phyloP scores from a whole-genome alignment of 2,888 invertebrate species.

The Drosophila longiperda region DNA sequence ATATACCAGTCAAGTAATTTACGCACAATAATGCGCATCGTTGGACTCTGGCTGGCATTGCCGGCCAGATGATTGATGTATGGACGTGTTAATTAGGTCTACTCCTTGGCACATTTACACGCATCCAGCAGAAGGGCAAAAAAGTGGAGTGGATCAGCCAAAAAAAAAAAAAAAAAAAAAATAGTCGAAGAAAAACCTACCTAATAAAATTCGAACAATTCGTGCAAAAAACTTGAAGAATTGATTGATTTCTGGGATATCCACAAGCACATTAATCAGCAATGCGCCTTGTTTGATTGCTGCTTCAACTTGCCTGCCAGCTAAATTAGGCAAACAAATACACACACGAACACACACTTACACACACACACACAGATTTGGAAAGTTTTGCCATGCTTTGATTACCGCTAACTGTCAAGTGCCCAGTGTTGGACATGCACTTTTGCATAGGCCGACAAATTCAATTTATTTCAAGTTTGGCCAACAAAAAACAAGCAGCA shows the following conservation, averaged over 20 bases:
- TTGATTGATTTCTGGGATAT: conserved; percentile 70
- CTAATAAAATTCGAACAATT: conserved; percentile 45
- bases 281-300: conserved; percentile 70
- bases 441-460: conserved; percentile 65
- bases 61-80: conserved; percentile 75
- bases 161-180: conserved; percentile 1
- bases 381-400: conserved; percentile 57
- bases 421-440: conserved; percentile 66
- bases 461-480: conserved; percentile 73
- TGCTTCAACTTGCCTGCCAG: conserved; percentile 46
- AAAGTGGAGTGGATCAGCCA: background rate
- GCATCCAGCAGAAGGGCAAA: conserved; percentile 19
- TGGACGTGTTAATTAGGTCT: conserved; percentile 81
- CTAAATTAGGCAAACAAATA: conserved; percentile 44
- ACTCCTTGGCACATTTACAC: conserved; percentile 64
- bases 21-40: conserved; percentile 81
- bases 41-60: conserved; percentile 67
- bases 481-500: conserved; percentile 25
- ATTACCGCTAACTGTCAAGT: conserved; percentile 69
- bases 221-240: conserved; percentile 63
- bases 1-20: conserved; percentile 70
- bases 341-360: conserved; percentile 1
- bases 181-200: conserved; percentile 15
- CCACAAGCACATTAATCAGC: conserved; percentile 76
- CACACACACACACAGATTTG: background rate